phyloP scores from a whole-genome alignment of 2,113 vertebrate genomes.

The Axis porcinus region DNA sequence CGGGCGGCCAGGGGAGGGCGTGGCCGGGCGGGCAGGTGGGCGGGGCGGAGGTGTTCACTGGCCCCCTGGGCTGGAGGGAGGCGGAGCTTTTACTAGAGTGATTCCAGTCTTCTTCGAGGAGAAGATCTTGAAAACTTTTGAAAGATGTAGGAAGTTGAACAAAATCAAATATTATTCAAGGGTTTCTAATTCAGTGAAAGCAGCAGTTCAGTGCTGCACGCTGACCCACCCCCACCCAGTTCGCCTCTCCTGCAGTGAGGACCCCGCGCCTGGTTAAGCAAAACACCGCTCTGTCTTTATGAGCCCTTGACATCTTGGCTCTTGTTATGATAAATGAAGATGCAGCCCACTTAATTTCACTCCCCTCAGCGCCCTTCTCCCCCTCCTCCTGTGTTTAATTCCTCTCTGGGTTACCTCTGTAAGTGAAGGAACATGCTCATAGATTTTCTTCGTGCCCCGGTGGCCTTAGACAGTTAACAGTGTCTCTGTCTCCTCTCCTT shows the following conservation, averaged over 20 bases:
- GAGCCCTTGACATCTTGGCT: too few species aligned
- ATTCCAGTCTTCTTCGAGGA: not conserved
- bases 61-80: not conserved
- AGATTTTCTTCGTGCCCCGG: not conserved
- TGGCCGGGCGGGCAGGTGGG: fast-evolving
- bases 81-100: too few species aligned
- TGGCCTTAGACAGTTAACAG: not conserved
- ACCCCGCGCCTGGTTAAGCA: not conserved
- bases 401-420: not conserved
- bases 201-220: too few species aligned
- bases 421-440: too few species aligned
- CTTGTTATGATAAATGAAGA: not conserved
- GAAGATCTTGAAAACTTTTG: not conserved
- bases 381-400: not conserved
- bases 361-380: not conserved
- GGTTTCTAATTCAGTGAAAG: not conserved
- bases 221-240: not conserved
- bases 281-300: fast-evolving
- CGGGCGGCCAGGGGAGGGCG: too few species aligned
- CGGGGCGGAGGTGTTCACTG: fast-evolving
- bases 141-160: not conserved
- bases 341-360: not conserved
- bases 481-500: not conserved
- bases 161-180: not conserved
- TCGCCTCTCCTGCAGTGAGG: not conserved